Conservation (phyloP, 2,888 invertebrate genomes). For the Tinea trinotella region DNA sequence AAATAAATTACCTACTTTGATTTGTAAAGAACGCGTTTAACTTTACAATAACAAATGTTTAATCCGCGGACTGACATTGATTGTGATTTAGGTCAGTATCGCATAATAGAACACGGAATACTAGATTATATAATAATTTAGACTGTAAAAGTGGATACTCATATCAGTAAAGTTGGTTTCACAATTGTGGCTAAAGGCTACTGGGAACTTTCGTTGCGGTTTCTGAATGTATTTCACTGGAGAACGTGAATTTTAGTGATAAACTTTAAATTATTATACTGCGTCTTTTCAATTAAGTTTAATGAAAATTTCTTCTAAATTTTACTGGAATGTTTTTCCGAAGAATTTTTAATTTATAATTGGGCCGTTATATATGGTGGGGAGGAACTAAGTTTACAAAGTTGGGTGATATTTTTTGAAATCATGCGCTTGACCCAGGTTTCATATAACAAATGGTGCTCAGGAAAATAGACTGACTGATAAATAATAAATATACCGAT, state of each 20-base stretch:
- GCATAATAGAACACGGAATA: no score
- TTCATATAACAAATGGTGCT: constrained; percentile 2
- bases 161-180: background rate
- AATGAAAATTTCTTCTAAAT: background rate
- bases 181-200: constrained; percentile 6
- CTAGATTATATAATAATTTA: background rate
- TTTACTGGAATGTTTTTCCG: background rate
- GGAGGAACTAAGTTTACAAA: background rate
- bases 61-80: no score
- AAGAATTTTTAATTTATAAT: background rate
- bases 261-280: background rate
- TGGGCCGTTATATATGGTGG: background rate
- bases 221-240: background rate
- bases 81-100: no score
- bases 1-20: background rate
- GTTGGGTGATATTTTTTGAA: background rate
- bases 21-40: background rate
- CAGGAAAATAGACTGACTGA: background rate
- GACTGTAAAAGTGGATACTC: background rate
- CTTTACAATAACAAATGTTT: no score
- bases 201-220: background rate
- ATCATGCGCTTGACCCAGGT: background rate
- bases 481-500: background rate
- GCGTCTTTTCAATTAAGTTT: background rate
- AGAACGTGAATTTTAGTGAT: background rate